Percentiles rank a stretch among this genome's conserved stretches.
phyloP scores from a whole-genome alignment of 2,113 vertebrate species.

The Charadrius vociferus region DNA sequence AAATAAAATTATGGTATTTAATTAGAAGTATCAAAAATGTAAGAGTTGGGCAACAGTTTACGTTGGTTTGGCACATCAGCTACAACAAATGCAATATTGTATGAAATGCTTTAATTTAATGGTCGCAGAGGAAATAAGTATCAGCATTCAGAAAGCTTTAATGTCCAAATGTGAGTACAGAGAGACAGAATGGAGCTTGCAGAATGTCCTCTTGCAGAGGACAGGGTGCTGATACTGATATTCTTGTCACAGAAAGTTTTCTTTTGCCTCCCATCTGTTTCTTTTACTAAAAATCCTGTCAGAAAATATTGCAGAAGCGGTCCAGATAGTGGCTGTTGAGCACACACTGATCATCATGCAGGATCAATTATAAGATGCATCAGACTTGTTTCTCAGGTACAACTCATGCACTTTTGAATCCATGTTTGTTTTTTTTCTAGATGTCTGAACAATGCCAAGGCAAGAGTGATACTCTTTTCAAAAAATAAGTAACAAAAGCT shows the following conservation, averaged over 20 bases:
- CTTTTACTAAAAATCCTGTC: not conserved
- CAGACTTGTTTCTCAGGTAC: not conserved
- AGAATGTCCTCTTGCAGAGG: not conserved
- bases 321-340: not conserved
- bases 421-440: not conserved
- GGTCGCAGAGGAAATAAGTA: not conserved
- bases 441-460: not conserved
- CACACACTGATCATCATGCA: fast-evolving
- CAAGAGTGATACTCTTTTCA: not conserved
- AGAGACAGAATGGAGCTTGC: not conserved
- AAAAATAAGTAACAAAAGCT: not conserved
- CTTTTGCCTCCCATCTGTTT: not conserved
- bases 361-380: not conserved
- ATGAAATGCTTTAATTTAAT: not conserved
- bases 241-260: not conserved
- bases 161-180: not conserved
- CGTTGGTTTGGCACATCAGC: not conserved
- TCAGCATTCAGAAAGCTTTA: not conserved
- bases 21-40: not conserved
- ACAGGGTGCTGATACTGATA: not conserved
- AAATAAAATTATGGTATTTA: not conserved
- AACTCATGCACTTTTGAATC: not conserved
- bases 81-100: not conserved
- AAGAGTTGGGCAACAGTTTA: not conserved
- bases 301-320: not conserved